A percentile compares a stretch with the other conserved stretches of the same genome.
These are phyloP conservation scores for Sinocyclocheilus maitianheensis DNA, from an alignment of 2,113 vertebrate species.

Conservation along the genomic window DNA sequence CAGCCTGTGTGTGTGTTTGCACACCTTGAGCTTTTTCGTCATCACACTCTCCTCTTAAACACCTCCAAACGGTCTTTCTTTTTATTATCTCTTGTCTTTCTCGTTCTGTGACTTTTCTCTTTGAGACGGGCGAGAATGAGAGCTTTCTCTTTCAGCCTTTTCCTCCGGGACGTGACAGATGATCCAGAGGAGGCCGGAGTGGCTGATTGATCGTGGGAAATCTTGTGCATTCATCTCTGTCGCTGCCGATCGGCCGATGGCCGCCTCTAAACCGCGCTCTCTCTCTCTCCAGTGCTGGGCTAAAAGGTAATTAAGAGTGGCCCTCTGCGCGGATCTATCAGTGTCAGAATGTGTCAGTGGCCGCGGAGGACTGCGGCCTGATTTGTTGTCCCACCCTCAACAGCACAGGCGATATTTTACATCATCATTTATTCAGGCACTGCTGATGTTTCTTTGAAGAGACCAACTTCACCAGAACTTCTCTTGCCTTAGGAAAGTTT, in stretches of 20 bases:
- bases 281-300: conserved; percentile 41
- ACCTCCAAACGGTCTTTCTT: background rate
- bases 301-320: conserved; percentile 64
- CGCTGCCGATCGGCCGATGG: conserved; percentile 48
- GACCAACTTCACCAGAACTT: conserved; percentile 35
- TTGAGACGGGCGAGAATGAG: background rate
- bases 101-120: conserved; percentile 5
- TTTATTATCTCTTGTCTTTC: conserved; percentile 10
- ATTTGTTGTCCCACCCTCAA: conserved; percentile 55
- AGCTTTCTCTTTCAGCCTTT: conserved; percentile 39
- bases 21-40: background rate
- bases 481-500: background rate
- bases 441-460: conserved; percentile 16
- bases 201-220: conserved; percentile 69
- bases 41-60: conserved; percentile 32
- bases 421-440: conserved; percentile 51
- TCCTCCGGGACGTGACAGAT: conserved; percentile 62
- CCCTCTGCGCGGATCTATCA: conserved; percentile 50
- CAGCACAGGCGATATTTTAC: conserved; percentile 53
- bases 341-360: conserved; percentile 47
- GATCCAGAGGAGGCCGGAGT: conserved; percentile 64
- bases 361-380: conserved; percentile 31
- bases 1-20: background rate
- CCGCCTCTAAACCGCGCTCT: conserved; percentile 55
- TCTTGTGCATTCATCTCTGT: conserved; percentile 67